These are phyloP conservation scores for Epinotia bilunana DNA, from an alignment of 2,888 invertebrate species.

Conservation along the genomic window DNA sequence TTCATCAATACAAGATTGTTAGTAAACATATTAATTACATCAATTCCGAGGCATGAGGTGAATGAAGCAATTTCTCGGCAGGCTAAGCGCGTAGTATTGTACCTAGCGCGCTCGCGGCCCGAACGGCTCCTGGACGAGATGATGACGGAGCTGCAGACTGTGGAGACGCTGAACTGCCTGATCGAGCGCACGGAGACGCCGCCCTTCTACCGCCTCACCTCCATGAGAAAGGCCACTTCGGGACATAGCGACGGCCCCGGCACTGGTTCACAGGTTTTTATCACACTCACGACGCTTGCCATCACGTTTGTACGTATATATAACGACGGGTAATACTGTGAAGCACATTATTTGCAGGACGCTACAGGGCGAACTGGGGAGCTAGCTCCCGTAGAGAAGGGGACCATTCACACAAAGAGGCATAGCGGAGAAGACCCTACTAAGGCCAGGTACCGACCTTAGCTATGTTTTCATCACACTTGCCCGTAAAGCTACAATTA, in stretches of 20 bases:
- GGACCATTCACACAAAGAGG: slow-evolving; percentile 98
- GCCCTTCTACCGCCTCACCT: slow-evolving; percentile 97
- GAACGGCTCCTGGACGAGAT: slow-evolving; percentile 97
- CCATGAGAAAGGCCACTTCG: slow-evolving; percentile 95
- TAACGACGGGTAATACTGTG: background rate
- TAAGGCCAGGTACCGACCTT: slow-evolving; percentile 87
- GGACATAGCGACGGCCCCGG: slow-evolving; percentile 79
- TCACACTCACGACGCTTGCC: background rate
- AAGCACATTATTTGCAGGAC: slow-evolving; percentile 59
- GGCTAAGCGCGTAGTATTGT: slow-evolving; percentile 98
- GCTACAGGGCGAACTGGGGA: slow-evolving; percentile 81
- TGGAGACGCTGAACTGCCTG: slow-evolving; percentile 97
- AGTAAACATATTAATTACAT: background rate
- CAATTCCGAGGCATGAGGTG: background rate
- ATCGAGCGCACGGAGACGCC: slow-evolving; percentile 99
- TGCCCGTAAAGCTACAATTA: no score
- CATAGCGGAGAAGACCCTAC: slow-evolving; percentile 95
- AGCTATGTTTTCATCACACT: background rate
- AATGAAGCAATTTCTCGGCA: slow-evolving; percentile 63
- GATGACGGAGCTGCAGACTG: slow-evolving; percentile 98
- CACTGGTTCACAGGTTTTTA: slow-evolving; percentile 73
- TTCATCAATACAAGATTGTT: background rate
- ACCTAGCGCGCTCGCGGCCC: slow-evolving; percentile 95
- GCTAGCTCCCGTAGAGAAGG: slow-evolving; percentile 91
- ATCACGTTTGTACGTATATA: background rate